Percentiles rank a stretch among this genome's conserved stretches.
These are phyloP conservation scores for Drosophila nasuta DNA, from an alignment of 1,140 invertebrate species.

Conservation along the genomic window DNA sequence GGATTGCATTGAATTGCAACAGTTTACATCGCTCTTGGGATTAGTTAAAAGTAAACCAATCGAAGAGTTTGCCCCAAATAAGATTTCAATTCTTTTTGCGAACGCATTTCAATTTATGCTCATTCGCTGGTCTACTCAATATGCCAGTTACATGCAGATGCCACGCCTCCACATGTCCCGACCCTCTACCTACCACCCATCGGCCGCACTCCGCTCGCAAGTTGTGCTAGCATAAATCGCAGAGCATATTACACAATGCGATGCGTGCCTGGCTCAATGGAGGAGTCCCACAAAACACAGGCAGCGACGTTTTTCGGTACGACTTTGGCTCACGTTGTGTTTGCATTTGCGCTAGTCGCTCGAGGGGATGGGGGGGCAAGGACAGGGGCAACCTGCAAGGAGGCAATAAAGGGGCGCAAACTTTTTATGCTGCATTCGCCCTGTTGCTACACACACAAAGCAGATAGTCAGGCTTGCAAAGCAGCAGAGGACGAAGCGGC, in stretches of 20 bases:
- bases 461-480: constrained; percentile 8
- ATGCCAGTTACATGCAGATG: constrained; percentile 67
- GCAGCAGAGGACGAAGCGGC: neutral
- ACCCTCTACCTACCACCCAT: neutral
- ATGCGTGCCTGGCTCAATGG: constrained; percentile 74
- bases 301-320: constrained; percentile 35
- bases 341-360: constrained; percentile 62
- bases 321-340: constrained; percentile 50
- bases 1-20: constrained; percentile 8
- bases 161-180: constrained; percentile 42
- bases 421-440: constrained; percentile 77
- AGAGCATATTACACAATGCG: constrained; percentile 83
- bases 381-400: constrained; percentile 31
- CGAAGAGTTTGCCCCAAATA: constrained; percentile 68
- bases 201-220: constrained; percentile 6
- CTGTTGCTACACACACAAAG: constrained; percentile 63
- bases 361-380: constrained; percentile 30
- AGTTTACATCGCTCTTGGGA: neutral
- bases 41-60: constrained; percentile 21
- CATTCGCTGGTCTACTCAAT: constrained; percentile 67
- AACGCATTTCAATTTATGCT: constrained; percentile 79
- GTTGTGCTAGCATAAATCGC: constrained; percentile 75
- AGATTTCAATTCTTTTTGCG: constrained; percentile 69
- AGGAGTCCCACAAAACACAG: constrained; percentile 37
- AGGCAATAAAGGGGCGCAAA: constrained; percentile 58